Conservation (phyloP, 1,140 invertebrate species). For the Mactra quadrangularis region DNA sequence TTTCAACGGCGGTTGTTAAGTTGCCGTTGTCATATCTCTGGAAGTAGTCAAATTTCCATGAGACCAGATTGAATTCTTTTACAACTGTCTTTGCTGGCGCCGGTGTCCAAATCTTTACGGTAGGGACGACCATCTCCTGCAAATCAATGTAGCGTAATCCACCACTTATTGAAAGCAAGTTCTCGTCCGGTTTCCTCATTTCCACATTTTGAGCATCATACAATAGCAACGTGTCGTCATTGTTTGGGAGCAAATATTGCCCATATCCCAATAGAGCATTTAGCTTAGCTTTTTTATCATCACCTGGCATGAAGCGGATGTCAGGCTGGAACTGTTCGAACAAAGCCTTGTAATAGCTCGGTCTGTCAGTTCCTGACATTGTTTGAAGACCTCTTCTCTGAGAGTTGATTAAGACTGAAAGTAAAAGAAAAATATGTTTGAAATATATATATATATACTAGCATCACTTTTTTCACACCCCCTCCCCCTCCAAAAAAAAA, state of each 20-base stretch:
- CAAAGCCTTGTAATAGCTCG: too few species aligned
- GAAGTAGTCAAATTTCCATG: constrained; percentile 27
- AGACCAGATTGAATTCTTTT: constrained; percentile 22
- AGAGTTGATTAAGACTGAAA: too few species aligned
- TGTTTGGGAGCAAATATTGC: constrained; percentile 5
- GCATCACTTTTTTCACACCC: too few species aligned
- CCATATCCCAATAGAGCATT: too few species aligned
- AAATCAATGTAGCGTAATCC: background rate
- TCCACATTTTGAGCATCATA: constrained; percentile 12
- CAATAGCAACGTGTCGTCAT: constrained; percentile 25
- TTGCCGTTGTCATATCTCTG: background rate
- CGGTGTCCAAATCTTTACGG: background rate
- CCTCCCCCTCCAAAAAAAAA: too few species aligned
- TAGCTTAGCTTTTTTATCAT: too few species aligned
- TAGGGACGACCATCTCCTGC: constrained; percentile 1
- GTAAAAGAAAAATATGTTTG: too few species aligned
- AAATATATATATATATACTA: too few species aligned
- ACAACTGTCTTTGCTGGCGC: background rate
- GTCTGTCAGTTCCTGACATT: too few species aligned
- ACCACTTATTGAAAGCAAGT: constrained; percentile 5
- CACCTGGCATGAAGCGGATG: too few species aligned
- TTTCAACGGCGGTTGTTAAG: constrained; percentile 5
- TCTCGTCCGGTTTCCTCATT: constrained; percentile 12
- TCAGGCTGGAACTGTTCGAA: too few species aligned
- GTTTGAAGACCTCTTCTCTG: too few species aligned